Conservation (phyloP, 2,888 invertebrate genomes). For the Eupithecia tripunctaria region DNA sequence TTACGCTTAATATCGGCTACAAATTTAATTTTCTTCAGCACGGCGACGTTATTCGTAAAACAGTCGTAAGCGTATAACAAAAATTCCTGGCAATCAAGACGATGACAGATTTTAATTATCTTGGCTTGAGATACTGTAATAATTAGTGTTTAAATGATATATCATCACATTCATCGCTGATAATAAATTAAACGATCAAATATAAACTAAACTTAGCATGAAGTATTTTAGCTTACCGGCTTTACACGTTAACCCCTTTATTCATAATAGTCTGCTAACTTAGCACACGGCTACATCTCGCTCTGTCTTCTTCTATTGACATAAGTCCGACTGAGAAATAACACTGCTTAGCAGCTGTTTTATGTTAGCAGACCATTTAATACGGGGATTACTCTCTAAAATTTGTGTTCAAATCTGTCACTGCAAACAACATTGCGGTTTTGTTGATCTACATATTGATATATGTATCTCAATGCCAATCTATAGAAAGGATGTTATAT, state of each 20-base stretch:
- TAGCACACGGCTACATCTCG: no score
- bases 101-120: constrained; percentile 42
- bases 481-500: background rate
- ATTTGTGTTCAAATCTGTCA: background rate
- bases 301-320: no score
- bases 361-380: no score
- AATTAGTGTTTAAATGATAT: constrained; percentile 28
- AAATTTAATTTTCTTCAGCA: background rate
- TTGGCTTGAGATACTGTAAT: constrained; percentile 34
- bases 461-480: background rate
- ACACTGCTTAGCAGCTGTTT: no score
- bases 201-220: background rate
- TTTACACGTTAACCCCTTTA: no score
- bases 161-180: constrained; percentile 2
- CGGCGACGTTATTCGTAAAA: background rate
- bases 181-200: background rate
- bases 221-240: no score
- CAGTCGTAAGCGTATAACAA: constrained; percentile 27
- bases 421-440: background rate
- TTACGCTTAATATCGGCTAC: background rate
- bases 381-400: no score
- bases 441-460: background rate
- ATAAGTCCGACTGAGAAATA: no score
- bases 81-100: constrained; percentile 34
- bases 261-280: no score